Evolutionary conservation across 2,888 invertebrate species (phyloP).

Genomic region (Tachystola acroxantha): DNA sequence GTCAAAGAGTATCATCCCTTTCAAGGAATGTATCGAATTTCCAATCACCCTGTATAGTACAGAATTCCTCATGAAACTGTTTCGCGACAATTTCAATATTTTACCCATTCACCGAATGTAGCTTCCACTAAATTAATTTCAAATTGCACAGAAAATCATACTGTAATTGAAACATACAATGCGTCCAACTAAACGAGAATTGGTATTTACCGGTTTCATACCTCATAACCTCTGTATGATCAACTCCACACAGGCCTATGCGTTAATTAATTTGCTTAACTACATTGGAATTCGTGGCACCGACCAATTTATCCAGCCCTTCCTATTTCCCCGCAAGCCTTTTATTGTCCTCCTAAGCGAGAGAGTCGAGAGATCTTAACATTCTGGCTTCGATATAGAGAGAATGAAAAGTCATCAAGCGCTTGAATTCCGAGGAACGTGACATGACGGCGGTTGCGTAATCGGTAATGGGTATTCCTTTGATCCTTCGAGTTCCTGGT

Average conservation of each 20-base stretch:
- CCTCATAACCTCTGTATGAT: not conserved
- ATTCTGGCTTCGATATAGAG: conserved; percentile 12
- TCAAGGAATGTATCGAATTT: no score
- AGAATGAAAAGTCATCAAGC: conserved; percentile 30
- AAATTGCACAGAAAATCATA: no score
- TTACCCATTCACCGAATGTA: no score
- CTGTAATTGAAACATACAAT: no score
- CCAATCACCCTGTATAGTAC: no score
- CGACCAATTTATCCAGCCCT: not conserved
- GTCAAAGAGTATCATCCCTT: no score
- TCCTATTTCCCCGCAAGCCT: not conserved
- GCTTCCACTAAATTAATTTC: no score
- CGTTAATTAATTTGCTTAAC: not conserved
- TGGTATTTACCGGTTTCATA: no score
- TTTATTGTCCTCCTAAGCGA: not conserved
- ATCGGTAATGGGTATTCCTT: conserved; percentile 23
- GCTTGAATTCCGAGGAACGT: conserved; percentile 32
- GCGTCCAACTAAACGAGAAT: no score
- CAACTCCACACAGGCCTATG: not conserved
- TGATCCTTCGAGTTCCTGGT: conserved; percentile 17
- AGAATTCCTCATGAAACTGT: no score
- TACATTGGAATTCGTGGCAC: not conserved
- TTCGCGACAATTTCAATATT: no score
- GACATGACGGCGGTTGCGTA: conserved; percentile 24
- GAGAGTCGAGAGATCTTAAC: not conserved